A percentile compares a stretch with the other conserved stretches of the same genome.
Conservation (phyloP, 2,113 vertebrate genomes). For the Hymenochirus boettgeri region DNA sequence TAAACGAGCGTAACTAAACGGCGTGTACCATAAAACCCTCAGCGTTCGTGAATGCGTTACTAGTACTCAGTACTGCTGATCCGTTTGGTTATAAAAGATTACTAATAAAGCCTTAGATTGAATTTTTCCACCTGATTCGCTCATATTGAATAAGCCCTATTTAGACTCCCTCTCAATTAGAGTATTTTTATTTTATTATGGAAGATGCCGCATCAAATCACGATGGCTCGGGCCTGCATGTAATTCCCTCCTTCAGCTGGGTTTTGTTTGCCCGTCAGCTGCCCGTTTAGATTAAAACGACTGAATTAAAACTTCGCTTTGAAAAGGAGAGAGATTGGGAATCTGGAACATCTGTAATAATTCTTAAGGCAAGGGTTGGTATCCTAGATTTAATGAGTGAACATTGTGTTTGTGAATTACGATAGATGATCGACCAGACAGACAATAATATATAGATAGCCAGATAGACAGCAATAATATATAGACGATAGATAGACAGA, state of each 20-base stretch:
- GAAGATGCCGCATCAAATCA: slow-evolving; percentile 59
- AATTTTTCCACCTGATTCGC: slow-evolving; percentile 61
- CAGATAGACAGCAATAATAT: no score
- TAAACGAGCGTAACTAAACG: slow-evolving; percentile 42
- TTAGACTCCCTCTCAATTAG: slow-evolving; percentile 63
- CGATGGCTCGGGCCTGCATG: slow-evolving; percentile 64
- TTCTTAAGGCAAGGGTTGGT: not conserved
- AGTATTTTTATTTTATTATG: slow-evolving; percentile 56
- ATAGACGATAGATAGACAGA: no score
- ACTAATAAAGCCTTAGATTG: slow-evolving; percentile 53
- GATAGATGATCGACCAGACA: no score
- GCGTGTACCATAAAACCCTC: slow-evolving; percentile 43
- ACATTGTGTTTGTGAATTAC: no score
- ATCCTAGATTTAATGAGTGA: not conserved
- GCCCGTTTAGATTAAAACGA: slow-evolving; percentile 63
- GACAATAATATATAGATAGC: no score
- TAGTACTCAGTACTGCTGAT: slow-evolving; percentile 37
- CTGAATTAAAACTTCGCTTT: slow-evolving; percentile 66
- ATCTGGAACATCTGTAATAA: slow-evolving; percentile 42
- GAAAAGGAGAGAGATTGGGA: slow-evolving; percentile 42
- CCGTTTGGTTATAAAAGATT: slow-evolving; percentile 57
- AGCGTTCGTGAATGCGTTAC: slow-evolving; percentile 43
- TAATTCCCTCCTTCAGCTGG: slow-evolving; percentile 59
- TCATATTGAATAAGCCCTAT: slow-evolving; percentile 63
- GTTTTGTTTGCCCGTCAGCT: slow-evolving; percentile 51